These are phyloP conservation scores for Cylloceria caligata DNA, from an alignment of 2,888 invertebrate genomes.

Conservation along the genomic window DNA sequence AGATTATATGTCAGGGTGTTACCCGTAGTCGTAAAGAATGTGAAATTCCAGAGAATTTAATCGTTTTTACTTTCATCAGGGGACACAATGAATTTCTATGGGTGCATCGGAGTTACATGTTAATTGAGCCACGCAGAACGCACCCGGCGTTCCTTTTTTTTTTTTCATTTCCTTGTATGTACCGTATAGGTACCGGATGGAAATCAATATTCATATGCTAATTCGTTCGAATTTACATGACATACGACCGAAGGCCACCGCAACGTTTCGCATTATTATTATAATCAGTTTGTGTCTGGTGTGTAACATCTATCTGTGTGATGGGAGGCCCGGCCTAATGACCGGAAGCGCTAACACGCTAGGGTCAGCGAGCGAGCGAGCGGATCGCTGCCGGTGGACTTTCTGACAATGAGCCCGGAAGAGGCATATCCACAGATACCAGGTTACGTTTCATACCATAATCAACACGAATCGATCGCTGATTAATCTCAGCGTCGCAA, in stretches of 20 bases:
- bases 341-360: slow-evolving; percentile 76
- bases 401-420: slow-evolving; percentile 64
- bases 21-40: slow-evolving; percentile 19
- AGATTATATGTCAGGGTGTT: neutral
- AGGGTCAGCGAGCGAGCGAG: slow-evolving; percentile 53
- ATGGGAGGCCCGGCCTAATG: slow-evolving; percentile 72
- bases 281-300: slow-evolving; percentile 68
- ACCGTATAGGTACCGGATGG: slow-evolving; percentile 72
- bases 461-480: slow-evolving; percentile 58
- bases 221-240: slow-evolving; percentile 74
- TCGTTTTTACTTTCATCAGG: neutral
- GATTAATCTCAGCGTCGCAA: slow-evolving; percentile 19
- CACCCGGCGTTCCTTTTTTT: slow-evolving; percentile 40
- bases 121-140: slow-evolving; percentile 58
- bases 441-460: slow-evolving; percentile 41
- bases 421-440: slow-evolving; percentile 56
- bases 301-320: slow-evolving; percentile 66
- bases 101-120: slow-evolving; percentile 28
- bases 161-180: slow-evolving; percentile 67
- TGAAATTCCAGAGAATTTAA: neutral
- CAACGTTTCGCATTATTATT: slow-evolving; percentile 70
- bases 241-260: slow-evolving; percentile 60
- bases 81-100: slow-evolving; percentile 35
- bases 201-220: slow-evolving; percentile 82
- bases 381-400: slow-evolving; percentile 51